Evolutionary conservation across 2,113 vertebrate species (phyloP), one percentile per base, ranked within the genome.

Genomic region (Rana temporaria): DNA sequence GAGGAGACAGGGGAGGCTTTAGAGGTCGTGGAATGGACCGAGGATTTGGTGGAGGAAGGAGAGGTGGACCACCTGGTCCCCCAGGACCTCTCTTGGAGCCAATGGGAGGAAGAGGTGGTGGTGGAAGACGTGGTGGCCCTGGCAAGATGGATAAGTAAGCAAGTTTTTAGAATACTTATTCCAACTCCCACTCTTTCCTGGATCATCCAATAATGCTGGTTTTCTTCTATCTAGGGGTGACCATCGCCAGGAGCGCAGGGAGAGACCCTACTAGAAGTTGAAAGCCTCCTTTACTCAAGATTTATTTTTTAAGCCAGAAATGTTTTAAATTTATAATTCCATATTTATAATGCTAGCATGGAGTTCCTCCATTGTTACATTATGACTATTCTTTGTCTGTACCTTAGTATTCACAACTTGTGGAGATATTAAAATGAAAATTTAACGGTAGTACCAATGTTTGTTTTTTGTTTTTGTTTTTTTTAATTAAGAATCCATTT

Each of bases 321-420:
- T 86, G 93, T 92, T 96, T 96, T 96, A 97, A 95, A 96, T 95
- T 96, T 97, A 94, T 96, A 95, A 95, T 96, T 96, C 94, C 94
- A 92, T 95, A 94, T 94, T 94, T 93, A 93, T 95, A 90, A 90
- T 92, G 93, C 92, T 92, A 91, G 87, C 85, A 67, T 66, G n/a
- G 72, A 62, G 71, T 68, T 22, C 52, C 22, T 83, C 52, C 81
- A 75, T 66, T 86, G 86, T 92, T 91, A 91, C 92, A 94, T 93
- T 94, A 93, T 92, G 91, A 90, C 88, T 88, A 89, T 91, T 88
- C 91, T 92, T 92, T 87, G 90, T 93, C 91, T 92, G 91, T 92
- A 78, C 91, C 89, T 93, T 92, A 92, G 92, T 92, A 92, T 94
- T 92, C 92, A 92, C 91, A 90, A 87, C 92, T 92, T 92, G 91